phyloP scores from a whole-genome alignment of 2,113 vertebrate genomes.

The Amphilophus citrinellus region DNA sequence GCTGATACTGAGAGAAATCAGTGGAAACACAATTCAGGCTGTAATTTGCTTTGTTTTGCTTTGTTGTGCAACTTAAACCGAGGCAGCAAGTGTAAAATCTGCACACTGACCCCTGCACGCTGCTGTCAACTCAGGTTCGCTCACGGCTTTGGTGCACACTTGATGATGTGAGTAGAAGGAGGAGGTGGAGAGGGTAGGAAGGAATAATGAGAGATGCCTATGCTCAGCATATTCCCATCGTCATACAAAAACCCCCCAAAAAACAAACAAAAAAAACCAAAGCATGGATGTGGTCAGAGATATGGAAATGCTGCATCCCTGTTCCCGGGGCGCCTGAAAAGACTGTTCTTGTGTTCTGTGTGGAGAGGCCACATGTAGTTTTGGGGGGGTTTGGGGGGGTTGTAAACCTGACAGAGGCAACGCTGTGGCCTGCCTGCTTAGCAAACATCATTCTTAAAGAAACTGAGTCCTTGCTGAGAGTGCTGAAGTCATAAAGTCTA shows the following conservation, averaged over 20 bases:
- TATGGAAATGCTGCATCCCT: conserved; percentile 57
- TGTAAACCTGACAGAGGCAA: conserved; percentile 37
- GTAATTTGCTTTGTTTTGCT: conserved; percentile 11
- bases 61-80: conserved; percentile 35
- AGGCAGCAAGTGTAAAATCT: conserved; percentile 33
- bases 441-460: conserved; percentile 21
- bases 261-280: neutral
- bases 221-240: conserved; percentile 66
- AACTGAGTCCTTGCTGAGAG: conserved; percentile 10
- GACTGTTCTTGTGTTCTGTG: conserved; percentile 47
- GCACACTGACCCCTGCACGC: neutral
- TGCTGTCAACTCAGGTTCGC: neutral
- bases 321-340: conserved; percentile 44
- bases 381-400: too few species aligned
- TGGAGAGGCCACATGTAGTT: conserved; percentile 17
- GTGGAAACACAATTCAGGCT: neutral
- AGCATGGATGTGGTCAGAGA: conserved; percentile 57
- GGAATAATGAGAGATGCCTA: conserved; percentile 47
- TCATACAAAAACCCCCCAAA: conserved; percentile 1
- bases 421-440: neutral
- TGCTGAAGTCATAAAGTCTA: conserved; percentile 64
- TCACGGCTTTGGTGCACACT: neutral
- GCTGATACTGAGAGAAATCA: neutral
- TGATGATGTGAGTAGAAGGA: conserved; percentile 25
- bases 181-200: neutral